These are phyloP conservation scores for Falco berigora DNA, from an alignment of 2,797 vertebrate genomes.

Conservation along the genomic window DNA sequence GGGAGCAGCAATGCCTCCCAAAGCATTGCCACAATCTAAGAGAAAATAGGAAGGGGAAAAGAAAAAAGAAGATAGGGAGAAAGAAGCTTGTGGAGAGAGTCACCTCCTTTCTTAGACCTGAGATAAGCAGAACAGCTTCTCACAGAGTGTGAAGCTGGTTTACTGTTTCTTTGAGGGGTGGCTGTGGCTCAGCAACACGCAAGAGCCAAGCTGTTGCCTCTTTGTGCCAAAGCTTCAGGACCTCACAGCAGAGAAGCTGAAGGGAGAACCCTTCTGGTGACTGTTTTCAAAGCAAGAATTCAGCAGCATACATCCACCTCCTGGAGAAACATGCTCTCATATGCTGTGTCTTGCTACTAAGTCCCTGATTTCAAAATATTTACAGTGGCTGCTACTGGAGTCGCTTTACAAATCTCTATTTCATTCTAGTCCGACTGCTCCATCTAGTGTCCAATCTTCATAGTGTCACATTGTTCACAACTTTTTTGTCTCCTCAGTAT, in stretches of 20 bases:
- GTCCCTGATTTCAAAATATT: constrained; percentile 18
- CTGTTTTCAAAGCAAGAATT: neutral
- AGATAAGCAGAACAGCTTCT: neutral
- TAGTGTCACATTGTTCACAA: neutral
- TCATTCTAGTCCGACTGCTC: constrained; percentile 42
- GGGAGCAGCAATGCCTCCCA: neutral
- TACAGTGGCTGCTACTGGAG: neutral
- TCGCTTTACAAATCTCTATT: neutral
- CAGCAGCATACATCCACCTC: neutral
- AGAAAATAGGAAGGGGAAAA: neutral
- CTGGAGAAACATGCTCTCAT: neutral
- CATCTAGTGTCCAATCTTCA: constrained; percentile 45
- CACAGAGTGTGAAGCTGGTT: neutral
- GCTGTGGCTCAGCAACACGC: neutral
- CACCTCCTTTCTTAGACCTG: neutral
- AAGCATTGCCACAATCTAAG: neutral
- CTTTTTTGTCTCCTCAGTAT: neutral
- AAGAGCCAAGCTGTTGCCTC: neutral
- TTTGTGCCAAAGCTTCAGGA: neutral
- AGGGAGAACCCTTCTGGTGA: neutral
- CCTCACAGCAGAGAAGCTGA: neutral
- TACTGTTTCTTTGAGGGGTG: neutral
- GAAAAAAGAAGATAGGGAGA: neutral
- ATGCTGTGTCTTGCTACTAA: neutral
- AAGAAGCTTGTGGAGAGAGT: neutral